Conservation (phyloP, 2,113 vertebrate genomes). For the Colaptes auratus region DNA sequence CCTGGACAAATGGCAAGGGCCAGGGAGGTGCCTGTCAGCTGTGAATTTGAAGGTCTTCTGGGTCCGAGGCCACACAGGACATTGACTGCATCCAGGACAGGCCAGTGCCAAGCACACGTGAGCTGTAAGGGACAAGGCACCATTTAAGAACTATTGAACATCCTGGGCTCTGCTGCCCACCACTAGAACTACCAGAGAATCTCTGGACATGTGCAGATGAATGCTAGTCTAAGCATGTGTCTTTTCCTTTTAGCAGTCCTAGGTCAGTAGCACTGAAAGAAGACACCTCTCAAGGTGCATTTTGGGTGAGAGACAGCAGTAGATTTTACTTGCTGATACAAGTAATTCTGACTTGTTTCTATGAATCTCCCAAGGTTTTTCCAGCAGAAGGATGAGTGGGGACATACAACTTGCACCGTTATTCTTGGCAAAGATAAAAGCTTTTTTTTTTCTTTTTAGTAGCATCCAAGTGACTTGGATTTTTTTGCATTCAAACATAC, state of each 20-base stretch:
- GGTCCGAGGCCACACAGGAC: not conserved
- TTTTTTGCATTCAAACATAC: not conserved
- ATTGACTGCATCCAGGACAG: not conserved
- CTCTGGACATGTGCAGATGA: not conserved
- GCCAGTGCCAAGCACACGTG: not conserved
- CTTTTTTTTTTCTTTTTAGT: not conserved
- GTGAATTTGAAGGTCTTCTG: not conserved
- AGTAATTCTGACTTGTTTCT: not conserved
- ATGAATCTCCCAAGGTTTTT: not conserved
- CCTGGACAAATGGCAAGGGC: not conserved
- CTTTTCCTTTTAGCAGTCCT: not conserved
- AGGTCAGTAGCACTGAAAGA: not conserved
- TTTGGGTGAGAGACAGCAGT: not conserved
- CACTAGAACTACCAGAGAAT: not conserved
- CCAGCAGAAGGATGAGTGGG: not conserved
- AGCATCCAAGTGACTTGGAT: not conserved
- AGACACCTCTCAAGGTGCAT: not conserved
- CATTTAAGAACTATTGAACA: not conserved
- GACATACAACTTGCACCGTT: not conserved
- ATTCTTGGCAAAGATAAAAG: not conserved
- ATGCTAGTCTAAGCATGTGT: fast-evolving
- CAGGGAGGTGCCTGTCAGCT: not conserved
- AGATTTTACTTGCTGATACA: not conserved
- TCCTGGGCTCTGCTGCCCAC: not conserved
- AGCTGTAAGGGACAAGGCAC: fast-evolving